These are phyloP conservation scores for Gerris buenoi DNA, from an alignment of 1,140 invertebrate genomes.

Conservation along the genomic window DNA sequence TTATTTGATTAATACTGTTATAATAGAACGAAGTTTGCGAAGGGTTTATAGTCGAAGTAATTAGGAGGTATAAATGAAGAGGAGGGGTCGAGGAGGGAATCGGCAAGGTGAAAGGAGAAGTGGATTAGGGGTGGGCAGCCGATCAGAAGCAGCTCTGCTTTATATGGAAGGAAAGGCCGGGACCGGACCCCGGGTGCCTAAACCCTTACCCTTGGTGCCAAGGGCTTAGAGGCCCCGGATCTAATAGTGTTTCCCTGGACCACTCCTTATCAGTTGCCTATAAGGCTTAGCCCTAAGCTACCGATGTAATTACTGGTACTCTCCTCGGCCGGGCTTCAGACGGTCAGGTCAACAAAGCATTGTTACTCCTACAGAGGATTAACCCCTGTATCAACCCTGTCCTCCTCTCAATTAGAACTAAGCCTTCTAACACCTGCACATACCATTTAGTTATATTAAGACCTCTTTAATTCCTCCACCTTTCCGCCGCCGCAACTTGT, in stretches of 20 bases:
- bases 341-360: slow-evolving; percentile 12
- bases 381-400: slow-evolving; percentile 5
- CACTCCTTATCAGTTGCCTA: slow-evolving; percentile 17
- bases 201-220: slow-evolving; percentile 10
- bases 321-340: background rate
- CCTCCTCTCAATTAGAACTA: slow-evolving; percentile 7
- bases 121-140: slow-evolving; percentile 8
- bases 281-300: slow-evolving; percentile 18
- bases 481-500: background rate
- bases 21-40: background rate
- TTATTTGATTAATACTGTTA: background rate
- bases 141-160: background rate
- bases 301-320: slow-evolving; percentile 16
- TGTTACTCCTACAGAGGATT: slow-evolving; percentile 5
- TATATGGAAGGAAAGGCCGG: background rate
- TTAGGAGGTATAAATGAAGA: slow-evolving; percentile 10
- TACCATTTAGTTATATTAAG: background rate
- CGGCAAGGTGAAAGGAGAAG: background rate
- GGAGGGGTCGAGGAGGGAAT: background rate
- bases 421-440: slow-evolving; percentile 1
- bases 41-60: slow-evolving; percentile 3
- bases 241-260: slow-evolving; percentile 15
- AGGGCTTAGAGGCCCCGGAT: slow-evolving; percentile 10
- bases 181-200: slow-evolving; percentile 2
- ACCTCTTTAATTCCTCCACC: background rate